Evolutionary conservation across 1,140 invertebrate species (phyloP), one percentile per base, ranked within the genome.

Genomic region (Bemisia tabaci): DNA sequence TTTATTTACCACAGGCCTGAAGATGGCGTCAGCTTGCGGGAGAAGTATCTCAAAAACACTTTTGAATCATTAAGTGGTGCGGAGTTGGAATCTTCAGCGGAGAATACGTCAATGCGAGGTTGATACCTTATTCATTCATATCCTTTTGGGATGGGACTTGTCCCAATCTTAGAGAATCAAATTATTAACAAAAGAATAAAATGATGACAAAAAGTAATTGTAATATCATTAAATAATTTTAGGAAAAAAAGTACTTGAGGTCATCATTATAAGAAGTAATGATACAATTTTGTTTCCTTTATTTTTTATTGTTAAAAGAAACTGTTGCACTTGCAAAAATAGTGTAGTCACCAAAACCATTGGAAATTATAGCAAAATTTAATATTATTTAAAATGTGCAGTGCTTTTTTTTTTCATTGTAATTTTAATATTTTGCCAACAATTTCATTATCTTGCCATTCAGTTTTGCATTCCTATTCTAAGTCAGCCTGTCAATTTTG

Each of bases 1-100:
- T 48, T 48, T 48, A 9, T 5, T 9, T 48, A 9, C 33, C 33
- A 9, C 33, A 48, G 33, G 17, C 33, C 33, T 48, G 33, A 58
- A 2, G 64, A 65, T 25, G 64, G 33, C 22, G 39, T 88, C 0
- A 81, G 81, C 0, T 83, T 84, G 59, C 75, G 88, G 9, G 87
- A 89, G 74, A 86, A 85, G 71, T 91, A 86, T 76, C 77, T 91
- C 48, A 88, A 90, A 73, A 87, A 84, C 59, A 89, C 86, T 22
- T 90, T 88, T 75, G 88, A 91, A 74, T 89, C 86, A 68, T 77
- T 90, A 5, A 87, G 85, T 69, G 85, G 84, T 0, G 81, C 82
- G 17, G 85, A 87, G 70, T 72, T 77, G 26, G 80, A 82, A 48
- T 17, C 5, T 2, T 24, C 25, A 26, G 65, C 48, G 60, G 27